These are phyloP conservation scores for Tetranychus truncatus DNA, from an alignment of 2,888 invertebrate species.

Conservation along the genomic window DNA sequence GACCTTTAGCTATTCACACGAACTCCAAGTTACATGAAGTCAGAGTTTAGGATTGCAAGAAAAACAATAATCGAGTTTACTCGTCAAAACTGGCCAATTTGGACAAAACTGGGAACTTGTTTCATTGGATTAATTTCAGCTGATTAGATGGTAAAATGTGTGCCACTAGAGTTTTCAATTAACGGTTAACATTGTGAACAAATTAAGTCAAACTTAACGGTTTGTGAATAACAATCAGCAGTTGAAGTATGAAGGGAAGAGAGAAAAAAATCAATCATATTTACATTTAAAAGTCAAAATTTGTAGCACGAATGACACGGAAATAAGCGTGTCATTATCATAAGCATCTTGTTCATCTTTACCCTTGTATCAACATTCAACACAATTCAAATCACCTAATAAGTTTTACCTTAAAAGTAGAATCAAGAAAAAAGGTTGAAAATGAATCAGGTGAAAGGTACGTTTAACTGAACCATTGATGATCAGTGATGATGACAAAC, in stretches of 20 bases:
- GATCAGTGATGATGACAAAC: background rate
- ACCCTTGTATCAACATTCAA: background rate
- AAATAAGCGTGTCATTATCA: background rate
- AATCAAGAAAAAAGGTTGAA: background rate
- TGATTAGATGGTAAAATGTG: too few relatives aligned
- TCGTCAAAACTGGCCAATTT: too few relatives aligned
- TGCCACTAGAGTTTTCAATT: too few relatives aligned
- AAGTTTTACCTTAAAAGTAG: background rate
- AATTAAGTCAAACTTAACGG: too few relatives aligned
- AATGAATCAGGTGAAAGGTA: background rate
- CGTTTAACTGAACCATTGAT: background rate
- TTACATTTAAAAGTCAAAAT: background rate
- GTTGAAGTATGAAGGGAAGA: background rate
- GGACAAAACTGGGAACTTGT: too few relatives aligned
- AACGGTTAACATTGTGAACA: too few relatives aligned
- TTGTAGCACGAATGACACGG: background rate
- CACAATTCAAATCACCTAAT: background rate
- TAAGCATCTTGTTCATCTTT: background rate
- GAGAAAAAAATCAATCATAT: background rate
- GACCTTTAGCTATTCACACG: too few relatives aligned
- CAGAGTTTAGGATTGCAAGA: too few relatives aligned
- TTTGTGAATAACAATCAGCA: too few relatives aligned
- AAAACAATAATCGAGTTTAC: too few relatives aligned
- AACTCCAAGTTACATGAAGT: too few relatives aligned
- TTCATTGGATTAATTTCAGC: too few relatives aligned